Percentiles rank a stretch among this genome's conserved stretches.
Conservation (phyloP, 2,888 invertebrate species). For the Galerucella pusilla region DNA sequence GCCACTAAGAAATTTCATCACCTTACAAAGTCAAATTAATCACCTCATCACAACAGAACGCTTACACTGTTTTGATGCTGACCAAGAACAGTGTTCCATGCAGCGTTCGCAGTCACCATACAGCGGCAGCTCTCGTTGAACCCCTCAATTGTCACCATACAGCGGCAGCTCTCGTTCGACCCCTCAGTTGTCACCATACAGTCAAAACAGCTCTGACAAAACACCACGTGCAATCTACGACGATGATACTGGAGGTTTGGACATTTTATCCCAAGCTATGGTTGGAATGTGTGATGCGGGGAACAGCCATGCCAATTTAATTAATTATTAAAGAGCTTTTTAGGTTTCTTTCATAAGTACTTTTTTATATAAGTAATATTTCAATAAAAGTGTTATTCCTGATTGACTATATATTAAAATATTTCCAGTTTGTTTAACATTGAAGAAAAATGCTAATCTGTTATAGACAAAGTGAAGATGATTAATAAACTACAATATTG, state of each 20-base stretch:
- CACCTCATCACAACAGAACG: constrained; percentile 13
- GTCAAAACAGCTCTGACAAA: constrained; percentile 22
- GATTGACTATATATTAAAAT: constrained; percentile 2
- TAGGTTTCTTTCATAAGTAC: no score
- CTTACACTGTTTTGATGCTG: constrained; percentile 8
- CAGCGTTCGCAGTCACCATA: constrained; percentile 14
- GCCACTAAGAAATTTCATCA: constrained; percentile 18
- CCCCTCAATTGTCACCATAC: constrained; percentile 21
- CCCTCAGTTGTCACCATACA: constrained; percentile 24
- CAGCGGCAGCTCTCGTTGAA: constrained; percentile 20
- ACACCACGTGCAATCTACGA: constrained; percentile 20
- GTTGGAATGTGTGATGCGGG: constrained; percentile 21
- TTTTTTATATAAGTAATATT: no score
- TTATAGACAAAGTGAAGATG: constrained; percentile 12
- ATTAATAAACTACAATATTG: constrained; percentile 1
- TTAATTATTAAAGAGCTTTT: not conserved
- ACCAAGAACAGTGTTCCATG: constrained; percentile 20
- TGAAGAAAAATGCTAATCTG: no score
- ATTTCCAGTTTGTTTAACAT: constrained; percentile 10
- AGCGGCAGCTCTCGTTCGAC: constrained; percentile 23
- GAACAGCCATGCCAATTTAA: constrained; percentile 15
- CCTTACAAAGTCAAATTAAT: constrained; percentile 18
- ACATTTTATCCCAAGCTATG: constrained; percentile 27
- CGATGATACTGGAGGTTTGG: constrained; percentile 23
- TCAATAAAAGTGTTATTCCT: not conserved